Percentiles rank a stretch among this genome's conserved stretches.
phyloP scores from a whole-genome alignment of 2,797 vertebrate genomes.

The Pantherophis vulpinus region DNA sequence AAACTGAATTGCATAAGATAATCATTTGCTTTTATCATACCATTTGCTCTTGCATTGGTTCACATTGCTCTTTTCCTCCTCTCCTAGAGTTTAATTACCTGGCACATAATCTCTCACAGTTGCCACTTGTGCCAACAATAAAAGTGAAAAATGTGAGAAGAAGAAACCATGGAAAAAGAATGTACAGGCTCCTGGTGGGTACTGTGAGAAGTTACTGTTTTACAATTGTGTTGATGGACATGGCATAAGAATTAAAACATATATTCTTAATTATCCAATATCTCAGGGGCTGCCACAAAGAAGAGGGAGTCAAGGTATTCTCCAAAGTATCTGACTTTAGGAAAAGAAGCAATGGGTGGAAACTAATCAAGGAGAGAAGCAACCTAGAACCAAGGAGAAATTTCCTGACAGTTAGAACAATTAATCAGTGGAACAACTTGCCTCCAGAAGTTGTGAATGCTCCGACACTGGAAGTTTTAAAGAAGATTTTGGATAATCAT shows the following conservation, averaged over 20 bases:
- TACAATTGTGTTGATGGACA: conserved; percentile 44
- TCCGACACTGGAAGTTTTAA: no score
- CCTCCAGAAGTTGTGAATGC: no score
- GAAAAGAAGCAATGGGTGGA: no score
- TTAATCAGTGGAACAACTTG: no score
- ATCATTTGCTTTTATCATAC: background rate
- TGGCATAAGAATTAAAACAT: conserved; percentile 31
- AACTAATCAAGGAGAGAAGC: no score
- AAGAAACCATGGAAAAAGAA: background rate
- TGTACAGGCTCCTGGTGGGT: conserved; percentile 18
- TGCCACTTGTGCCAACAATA: conserved; percentile 19
- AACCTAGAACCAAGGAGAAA: no score
- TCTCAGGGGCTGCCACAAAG: no score
- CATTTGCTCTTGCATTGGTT: background rate
- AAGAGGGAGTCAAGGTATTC: no score
- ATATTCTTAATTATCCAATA: background rate
- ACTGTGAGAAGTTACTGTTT: conserved; percentile 36
- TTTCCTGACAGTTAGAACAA: no score
- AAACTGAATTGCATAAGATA: background rate
- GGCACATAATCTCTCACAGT: conserved; percentile 1
- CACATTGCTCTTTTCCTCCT: background rate
- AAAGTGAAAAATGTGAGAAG: background rate
- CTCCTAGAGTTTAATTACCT: fast-evolving
- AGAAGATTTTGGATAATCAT: no score
- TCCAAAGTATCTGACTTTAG: no score